Evolutionary conservation across 2,888 invertebrate species (phyloP).

Genomic region (Trichopoda pennipes): DNA sequence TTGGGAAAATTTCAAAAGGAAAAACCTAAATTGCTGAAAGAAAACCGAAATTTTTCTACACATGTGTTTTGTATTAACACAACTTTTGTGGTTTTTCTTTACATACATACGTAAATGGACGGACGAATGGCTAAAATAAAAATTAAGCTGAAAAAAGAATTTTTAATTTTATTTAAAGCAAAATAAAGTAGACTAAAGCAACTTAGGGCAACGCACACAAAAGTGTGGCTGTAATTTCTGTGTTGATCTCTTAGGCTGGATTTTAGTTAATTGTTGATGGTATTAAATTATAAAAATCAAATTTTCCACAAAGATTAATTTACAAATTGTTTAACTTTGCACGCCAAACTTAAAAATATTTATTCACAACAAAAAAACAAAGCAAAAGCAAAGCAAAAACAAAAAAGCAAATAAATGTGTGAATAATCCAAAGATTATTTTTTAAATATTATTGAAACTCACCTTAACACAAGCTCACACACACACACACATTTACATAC

Average conservation of each 20-base stretch:
- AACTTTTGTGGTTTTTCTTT: conserved; percentile 53
- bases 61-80: conserved; percentile 73
- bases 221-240: conserved; percentile 34
- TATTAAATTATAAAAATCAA: conserved; percentile 75
- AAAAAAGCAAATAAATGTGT: conserved; percentile 71
- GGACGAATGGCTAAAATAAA: neutral
- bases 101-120: neutral
- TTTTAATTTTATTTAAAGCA: neutral
- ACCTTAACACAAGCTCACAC: neutral
- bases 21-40: conserved; percentile 72
- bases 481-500: neutral
- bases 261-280: conserved; percentile 77
- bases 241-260: conserved; percentile 55
- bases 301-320: conserved; percentile 64
- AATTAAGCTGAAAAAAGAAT: neutral
- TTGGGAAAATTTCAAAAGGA: conserved; percentile 71
- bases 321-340: conserved; percentile 47
- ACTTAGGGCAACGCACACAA: neutral
- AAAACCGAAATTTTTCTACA: conserved; percentile 69
- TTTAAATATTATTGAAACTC: conserved; percentile 29
- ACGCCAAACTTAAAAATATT: conserved; percentile 44
- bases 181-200: too few species aligned
- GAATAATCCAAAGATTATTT: conserved; percentile 75
- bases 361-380: conserved; percentile 19
- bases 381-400: too few species aligned